These are phyloP conservation scores for Hedychridium roseum DNA, from an alignment of 2,888 invertebrate species.

Conservation along the genomic window DNA sequence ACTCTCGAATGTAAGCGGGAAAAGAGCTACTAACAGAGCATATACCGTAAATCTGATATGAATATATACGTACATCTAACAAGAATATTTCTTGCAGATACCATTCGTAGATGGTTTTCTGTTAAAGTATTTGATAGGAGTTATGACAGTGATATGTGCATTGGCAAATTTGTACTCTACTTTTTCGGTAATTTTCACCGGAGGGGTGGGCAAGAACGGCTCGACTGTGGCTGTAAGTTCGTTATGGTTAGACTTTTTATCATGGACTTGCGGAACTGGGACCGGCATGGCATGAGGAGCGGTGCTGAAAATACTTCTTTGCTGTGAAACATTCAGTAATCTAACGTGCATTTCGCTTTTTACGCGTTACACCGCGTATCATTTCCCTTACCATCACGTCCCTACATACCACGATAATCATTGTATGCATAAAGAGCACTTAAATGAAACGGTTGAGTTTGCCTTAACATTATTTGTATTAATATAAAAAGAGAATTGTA, in stretches of 20 bases:
- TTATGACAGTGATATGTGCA: constrained; percentile 78
- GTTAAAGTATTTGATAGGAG: constrained; percentile 79
- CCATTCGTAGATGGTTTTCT: constrained; percentile 73
- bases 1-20: too few species aligned
- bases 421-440: too few species aligned
- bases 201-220: constrained; percentile 98
- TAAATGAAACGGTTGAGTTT: too few species aligned
- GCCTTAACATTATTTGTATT: too few species aligned
- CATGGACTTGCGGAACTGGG: constrained; percentile 47
- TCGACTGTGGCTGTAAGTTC: constrained; percentile 96
- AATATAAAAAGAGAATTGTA: too few species aligned
- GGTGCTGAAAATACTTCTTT: constrained; percentile 43
- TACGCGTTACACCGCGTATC: too few species aligned
- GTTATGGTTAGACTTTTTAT: constrained; percentile 42
- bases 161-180: constrained; percentile 77
- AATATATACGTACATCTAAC: constrained; percentile 45
- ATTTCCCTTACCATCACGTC: too few species aligned
- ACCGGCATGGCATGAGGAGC: constrained; percentile 62
- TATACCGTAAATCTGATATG: too few species aligned
- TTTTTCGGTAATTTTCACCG: constrained; percentile 74
- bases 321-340: constrained; percentile 22
- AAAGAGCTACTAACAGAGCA: too few species aligned
- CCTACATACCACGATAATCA: too few species aligned
- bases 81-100: constrained; percentile 60
- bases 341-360: constrained; percentile 34